Conservation (phyloP, 2,888 invertebrate genomes). For the Dryobota labecula region DNA sequence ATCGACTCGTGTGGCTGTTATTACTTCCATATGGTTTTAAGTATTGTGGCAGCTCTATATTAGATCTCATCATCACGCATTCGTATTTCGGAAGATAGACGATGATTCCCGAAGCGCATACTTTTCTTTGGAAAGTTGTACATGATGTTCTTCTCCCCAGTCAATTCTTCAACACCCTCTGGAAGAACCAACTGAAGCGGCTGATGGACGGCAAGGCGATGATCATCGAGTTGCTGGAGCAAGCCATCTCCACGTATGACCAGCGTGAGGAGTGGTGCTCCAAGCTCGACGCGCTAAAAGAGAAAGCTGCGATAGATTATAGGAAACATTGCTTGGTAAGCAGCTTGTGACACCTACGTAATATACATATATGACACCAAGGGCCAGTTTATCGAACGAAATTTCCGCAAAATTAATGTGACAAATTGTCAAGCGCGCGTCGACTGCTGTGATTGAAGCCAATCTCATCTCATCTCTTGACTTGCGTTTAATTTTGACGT, state of each 20-base stretch:
- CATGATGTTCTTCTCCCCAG: conserved; percentile 78
- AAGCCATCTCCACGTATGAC: conserved; percentile 96
- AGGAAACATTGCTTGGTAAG: conserved; percentile 86
- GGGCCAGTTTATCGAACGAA: too few relatives aligned
- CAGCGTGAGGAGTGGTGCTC: conserved; percentile 95
- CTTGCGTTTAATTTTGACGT: too few relatives aligned
- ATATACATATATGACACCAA: too few relatives aligned
- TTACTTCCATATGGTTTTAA: too few relatives aligned
- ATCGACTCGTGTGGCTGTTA: too few relatives aligned
- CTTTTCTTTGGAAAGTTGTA: neutral
- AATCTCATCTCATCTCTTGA: too few relatives aligned
- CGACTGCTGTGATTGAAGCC: too few relatives aligned
- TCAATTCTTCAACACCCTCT: conserved; percentile 95
- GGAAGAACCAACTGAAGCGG: conserved; percentile 94
- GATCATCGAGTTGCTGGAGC: conserved; percentile 96
- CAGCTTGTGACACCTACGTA: neutral
- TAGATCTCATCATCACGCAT: too few relatives aligned
- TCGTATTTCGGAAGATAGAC: neutral
- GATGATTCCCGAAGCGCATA: neutral
- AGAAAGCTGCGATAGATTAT: conserved; percentile 90
- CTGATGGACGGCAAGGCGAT: conserved; percentile 95
- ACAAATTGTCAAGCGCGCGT: too few relatives aligned
- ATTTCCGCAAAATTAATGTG: too few relatives aligned
- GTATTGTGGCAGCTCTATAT: too few relatives aligned
- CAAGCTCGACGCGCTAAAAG: conserved; percentile 95